Evolutionary conservation across 2,797 vertebrate species (phyloP), one percentile per base, ranked within the genome.

Genomic region (Alfaro cultratus): DNA sequence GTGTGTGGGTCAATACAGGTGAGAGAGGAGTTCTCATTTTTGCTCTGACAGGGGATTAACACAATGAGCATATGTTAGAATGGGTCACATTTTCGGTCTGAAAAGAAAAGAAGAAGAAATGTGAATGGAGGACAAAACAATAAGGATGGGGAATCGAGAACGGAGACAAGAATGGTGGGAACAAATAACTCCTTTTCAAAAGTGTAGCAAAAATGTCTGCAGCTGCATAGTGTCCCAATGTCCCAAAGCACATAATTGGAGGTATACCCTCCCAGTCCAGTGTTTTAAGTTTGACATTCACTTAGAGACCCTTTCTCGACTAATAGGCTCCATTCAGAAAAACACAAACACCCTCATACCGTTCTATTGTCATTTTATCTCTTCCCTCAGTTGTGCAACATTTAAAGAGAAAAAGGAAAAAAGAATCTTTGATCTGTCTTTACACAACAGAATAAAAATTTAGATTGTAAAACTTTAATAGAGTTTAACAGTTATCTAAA

Each of bases 1-100:
- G 73, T 80, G 64, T 78, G 31, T 0, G 51, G 87, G 85, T 92
- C 87, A 89, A 75, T 85, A 85, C 85, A 91, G 89, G 91, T 91
- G 87, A 87, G 70, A 80, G 71, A 85, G 64, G 86, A 91, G 79
- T 83, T 89, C 79, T 93, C 85, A 91, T 92, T 92, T 46, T 91
- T 85, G 84, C 60, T 80, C 84, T 55, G 71, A 72, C 85, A 83
- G 80, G 84, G 78, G 90, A 95, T 94, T 92, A 94, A 85, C 85
- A 91, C 90, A 91, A 93, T 89, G 90, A 90, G 90, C 84, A 83
- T 85, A 82, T 88, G 82, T 89, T 89, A 49, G 60, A n/a, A 87
- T 77, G 80, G 87, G 89, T 91, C 83, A 89, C 87, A 88, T 87
- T 86, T 78, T 87, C 84, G 86, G 87, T 90, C 86, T 90, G 84